phyloP scores from a whole-genome alignment of 2,113 vertebrate species.

The Genyomyrus donnyi region DNA sequence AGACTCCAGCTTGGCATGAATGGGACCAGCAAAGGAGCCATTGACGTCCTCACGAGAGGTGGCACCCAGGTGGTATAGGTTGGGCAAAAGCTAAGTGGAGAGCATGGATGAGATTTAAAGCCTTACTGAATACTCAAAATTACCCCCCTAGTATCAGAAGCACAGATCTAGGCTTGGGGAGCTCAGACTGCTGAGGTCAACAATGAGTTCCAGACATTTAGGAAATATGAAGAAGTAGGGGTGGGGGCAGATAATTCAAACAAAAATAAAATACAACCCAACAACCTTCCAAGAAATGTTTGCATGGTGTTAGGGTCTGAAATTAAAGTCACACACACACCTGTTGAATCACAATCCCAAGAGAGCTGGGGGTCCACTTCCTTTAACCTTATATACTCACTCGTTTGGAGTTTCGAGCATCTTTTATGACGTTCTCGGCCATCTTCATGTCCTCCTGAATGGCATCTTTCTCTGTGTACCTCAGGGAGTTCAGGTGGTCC shows the following conservation, averaged over 20 bases:
- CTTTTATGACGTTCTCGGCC: conserved; percentile 79
- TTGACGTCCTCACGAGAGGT: conserved; percentile 53
- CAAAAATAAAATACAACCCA: background rate
- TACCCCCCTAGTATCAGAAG: background rate
- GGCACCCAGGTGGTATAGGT: conserved; percentile 79
- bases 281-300: background rate
- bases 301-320: background rate
- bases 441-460: conserved; percentile 80
- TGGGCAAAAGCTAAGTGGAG: conserved; percentile 75
- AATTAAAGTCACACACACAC: background rate
- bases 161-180: background rate
- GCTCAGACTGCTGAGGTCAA: background rate
- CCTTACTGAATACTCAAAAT: background rate
- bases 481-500: conserved; percentile 92
- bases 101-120: background rate
- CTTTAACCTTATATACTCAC: conserved; percentile 45
- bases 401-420: conserved; percentile 90
- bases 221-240: background rate
- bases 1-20: conserved; percentile 82
- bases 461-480: conserved; percentile 60
- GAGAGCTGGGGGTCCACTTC: too few relatives aligned
- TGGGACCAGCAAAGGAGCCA: conserved; percentile 65
- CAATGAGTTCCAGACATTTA: background rate
- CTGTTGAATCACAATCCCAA: background rate
- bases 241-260: background rate